These are phyloP conservation scores for Corynorhinus townsendii DNA, from an alignment of 2,113 vertebrate species.

Conservation along the genomic window DNA sequence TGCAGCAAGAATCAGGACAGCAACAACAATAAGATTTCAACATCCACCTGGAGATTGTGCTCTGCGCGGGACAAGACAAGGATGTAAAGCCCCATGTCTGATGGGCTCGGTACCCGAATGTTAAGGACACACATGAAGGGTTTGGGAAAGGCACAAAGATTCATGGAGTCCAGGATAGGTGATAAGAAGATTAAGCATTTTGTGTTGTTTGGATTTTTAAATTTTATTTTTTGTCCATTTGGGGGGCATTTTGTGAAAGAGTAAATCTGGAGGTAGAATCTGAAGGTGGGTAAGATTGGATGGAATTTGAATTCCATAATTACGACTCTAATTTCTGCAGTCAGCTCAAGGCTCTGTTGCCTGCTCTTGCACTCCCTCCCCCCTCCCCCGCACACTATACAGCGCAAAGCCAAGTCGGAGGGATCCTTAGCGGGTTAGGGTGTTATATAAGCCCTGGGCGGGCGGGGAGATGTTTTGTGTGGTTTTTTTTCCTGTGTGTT, in stretches of 20 bases:
- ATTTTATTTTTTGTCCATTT: not conserved
- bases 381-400: not conserved
- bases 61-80: not conserved
- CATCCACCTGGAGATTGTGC: not conserved
- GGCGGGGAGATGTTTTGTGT: constrained; percentile 29
- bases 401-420: not conserved
- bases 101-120: not conserved
- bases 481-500: not conserved
- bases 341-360: not conserved
- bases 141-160: not conserved
- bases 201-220: not conserved
- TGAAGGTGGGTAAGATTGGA: not conserved
- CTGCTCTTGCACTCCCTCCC: not conserved
- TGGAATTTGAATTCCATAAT: not conserved
- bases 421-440: constrained; percentile 58
- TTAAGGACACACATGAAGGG: not conserved
- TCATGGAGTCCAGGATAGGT: not conserved
- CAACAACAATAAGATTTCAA: not conserved
- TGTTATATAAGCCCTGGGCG: constrained; percentile 68
- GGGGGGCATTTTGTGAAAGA: not conserved
- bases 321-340: not conserved
- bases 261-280: not conserved
- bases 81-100: not conserved
- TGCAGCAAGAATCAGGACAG: not conserved
- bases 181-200: not conserved